Evolutionary conservation across 2,113 vertebrate genomes (phyloP).

Genomic region (Petroica traversi): DNA sequence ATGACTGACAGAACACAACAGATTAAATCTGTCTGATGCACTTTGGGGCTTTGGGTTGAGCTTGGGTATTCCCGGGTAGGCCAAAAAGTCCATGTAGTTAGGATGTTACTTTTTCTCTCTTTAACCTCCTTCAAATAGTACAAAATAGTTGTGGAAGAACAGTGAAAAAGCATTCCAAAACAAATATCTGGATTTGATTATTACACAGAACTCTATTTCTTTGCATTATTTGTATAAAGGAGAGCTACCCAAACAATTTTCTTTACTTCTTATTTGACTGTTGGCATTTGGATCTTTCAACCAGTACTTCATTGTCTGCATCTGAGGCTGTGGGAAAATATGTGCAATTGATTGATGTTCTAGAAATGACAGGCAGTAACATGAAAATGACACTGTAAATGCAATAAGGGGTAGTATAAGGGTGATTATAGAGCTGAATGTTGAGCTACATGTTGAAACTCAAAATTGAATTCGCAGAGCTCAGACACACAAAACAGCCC

Average conservation of each 20-base stretch:
- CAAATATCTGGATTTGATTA: background rate
- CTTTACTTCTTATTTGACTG: background rate
- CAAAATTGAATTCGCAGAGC: background rate
- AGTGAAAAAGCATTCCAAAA: background rate
- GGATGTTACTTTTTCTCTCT: background rate
- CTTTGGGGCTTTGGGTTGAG: accelerated
- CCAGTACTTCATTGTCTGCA: background rate
- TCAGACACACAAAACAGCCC: conserved; percentile 9
- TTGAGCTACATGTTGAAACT: conserved; percentile 1
- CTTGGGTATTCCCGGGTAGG: background rate
- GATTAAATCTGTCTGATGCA: background rate
- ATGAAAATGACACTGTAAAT: background rate
- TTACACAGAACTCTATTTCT: background rate
- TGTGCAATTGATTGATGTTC: background rate
- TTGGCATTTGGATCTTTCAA: background rate
- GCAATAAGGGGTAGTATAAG: background rate
- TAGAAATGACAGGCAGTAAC: background rate
- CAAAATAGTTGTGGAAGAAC: background rate
- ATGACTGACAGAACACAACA: background rate
- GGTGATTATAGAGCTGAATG: background rate
- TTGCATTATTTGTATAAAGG: background rate
- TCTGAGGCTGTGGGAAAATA: background rate
- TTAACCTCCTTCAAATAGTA: background rate
- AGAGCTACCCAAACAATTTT: background rate
- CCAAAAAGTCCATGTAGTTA: background rate